Evolutionary conservation across 2,888 invertebrate species (phyloP), one percentile per base, ranked within the genome.

Genomic region (Bombylius major): DNA sequence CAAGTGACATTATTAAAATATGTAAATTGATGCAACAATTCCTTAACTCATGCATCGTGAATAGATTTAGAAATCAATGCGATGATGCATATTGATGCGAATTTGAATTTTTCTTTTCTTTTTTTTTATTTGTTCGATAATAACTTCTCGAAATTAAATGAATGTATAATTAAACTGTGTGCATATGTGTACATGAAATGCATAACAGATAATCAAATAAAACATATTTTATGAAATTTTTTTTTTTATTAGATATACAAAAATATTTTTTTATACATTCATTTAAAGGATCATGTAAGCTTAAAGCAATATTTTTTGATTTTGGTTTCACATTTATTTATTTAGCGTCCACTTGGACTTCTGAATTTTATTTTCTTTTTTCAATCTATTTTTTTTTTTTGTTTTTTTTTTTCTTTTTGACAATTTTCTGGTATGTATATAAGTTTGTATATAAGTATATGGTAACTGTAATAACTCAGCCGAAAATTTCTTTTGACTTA

Each of bases 1-100:
- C 73, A 71, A 69, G 69, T 71, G 72, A 71, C 71, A 71, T 62
- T 58, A n/a, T 61, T 53, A 54, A 54, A 54, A 54, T 54, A 54
- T 54, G 54, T 50, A 54, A 54, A 54, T 54, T 50, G 54, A 32
- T 33, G 44, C 11, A 47, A 34, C 54, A 54, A 50, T 54, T 54
- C 54, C 54, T 54, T 54, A 54, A 54, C 50, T 54, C 34, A 50
- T 33, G 45, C 44, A 23, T 42, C 54, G 54, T 54, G 54, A 49
- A 23, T 33, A 50, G 54, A 54, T 45, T 54, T 12, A n/a, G 13
- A 12, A 54, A 54, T 31, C 47, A 13, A 47, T 14, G n/a, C n/a
- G 48, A 54, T 31, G 42, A 44, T 47, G 39, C 32, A 23, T 23
- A 3, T 23, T 23, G 23, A 23, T 23, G 23, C 23, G 23, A 23